Conservation (phyloP, 2,888 invertebrate genomes). For the Hypercompe scribonia region DNA sequence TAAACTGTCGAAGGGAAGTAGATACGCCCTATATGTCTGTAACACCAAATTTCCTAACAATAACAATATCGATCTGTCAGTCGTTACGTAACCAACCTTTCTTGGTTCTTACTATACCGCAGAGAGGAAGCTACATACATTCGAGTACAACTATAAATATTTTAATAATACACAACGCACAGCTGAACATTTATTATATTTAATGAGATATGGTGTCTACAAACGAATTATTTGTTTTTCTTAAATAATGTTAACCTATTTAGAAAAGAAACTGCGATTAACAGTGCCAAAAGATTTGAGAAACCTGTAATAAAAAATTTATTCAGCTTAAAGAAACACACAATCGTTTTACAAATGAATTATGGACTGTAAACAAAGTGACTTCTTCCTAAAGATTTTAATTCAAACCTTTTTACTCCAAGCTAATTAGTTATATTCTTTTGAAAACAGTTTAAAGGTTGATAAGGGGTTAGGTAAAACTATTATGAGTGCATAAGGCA, state of each 20-base stretch:
- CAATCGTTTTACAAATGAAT: conserved; percentile 20
- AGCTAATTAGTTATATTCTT: conserved; percentile 56
- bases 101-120: conserved; percentile 52
- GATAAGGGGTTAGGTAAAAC: conserved; percentile 29
- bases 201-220: conserved; percentile 37
- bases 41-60: conserved; percentile 51
- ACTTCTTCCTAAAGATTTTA: conserved; percentile 35
- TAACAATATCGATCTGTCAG: conserved; percentile 58
- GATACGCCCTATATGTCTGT: conserved; percentile 38
- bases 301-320: background rate
- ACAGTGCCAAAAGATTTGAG: conserved; percentile 17
- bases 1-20: conserved; percentile 38
- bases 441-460: conserved; percentile 44
- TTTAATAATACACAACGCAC: conserved; percentile 48
- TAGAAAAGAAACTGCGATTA: conserved; percentile 33
- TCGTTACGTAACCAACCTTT: conserved; percentile 52
- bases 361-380: conserved; percentile 41
- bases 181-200: conserved; percentile 38
- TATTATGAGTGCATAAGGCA: conserved; percentile 39
- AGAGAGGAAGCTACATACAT: conserved; percentile 55
- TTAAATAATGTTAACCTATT: conserved; percentile 33
- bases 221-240: conserved; percentile 35
- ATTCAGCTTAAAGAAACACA: conserved; percentile 5
- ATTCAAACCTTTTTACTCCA: conserved; percentile 41
- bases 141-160: conserved; percentile 60